Conservation (phyloP, 2,888 invertebrate species). For the Tipula unca region DNA sequence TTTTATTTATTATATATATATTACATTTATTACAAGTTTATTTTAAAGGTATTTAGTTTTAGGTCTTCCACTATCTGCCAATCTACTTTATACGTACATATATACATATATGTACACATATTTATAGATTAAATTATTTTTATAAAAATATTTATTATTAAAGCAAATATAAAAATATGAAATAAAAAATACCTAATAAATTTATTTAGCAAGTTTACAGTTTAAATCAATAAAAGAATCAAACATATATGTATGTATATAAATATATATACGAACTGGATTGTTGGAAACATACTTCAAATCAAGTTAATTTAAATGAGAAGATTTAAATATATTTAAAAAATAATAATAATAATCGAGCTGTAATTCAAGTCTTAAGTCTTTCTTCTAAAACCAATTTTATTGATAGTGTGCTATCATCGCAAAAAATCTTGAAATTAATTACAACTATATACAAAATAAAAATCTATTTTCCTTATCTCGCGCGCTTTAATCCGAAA, state of each 20-base stretch:
- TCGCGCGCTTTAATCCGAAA: background rate
- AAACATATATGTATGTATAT: background rate
- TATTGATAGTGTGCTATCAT: background rate
- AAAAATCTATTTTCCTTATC: conserved; percentile 14
- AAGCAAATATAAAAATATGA: background rate
- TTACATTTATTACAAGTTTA: background rate
- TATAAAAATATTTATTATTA: background rate
- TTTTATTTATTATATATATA: background rate
- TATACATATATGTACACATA: background rate
- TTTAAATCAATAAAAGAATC: background rate
- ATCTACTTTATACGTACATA: background rate
- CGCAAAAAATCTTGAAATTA: background rate
- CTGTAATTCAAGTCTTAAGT: background rate
- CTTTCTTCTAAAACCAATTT: background rate
- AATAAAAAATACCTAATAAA: background rate
- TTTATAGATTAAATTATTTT: background rate
- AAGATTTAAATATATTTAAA: background rate
- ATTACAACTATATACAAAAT: background rate
- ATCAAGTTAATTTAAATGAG: background rate
- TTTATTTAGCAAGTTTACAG: background rate
- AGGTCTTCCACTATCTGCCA: background rate
- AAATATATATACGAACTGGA: background rate
- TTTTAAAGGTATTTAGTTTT: background rate
- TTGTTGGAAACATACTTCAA: background rate
- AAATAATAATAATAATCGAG: background rate